Evolutionary conservation across 1,140 invertebrate species (phyloP), one percentile per base, ranked within the genome.

Genomic region (Platyscapa corneri): DNA sequence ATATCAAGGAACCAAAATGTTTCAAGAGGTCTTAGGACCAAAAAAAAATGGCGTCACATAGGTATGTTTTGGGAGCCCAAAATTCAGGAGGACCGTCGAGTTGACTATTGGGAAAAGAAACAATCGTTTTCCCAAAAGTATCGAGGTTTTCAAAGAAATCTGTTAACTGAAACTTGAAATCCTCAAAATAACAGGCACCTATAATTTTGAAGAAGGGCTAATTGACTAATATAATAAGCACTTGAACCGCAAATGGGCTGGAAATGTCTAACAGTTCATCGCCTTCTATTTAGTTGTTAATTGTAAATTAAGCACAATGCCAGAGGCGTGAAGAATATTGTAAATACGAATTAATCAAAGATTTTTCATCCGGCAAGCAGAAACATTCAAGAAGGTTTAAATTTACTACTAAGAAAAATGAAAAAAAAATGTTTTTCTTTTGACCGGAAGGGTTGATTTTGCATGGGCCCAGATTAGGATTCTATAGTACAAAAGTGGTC

Each of bases 321-420:
- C 67, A 67, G 84, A 91, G 89, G 91, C 88, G 90, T 89, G 89
- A 91, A 90, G 89, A 89, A 91, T 89, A 89, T 90, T 91, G 89
- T 91, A 91, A 91, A 91, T 88, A 88, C 89, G 89, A 91, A 91
- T 91, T 91, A 91, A 90, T 91, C 88, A 88, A 91, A 91, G 88
- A 89, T 83, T 84, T 84, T 84, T 70, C 49, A 87, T 64, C 82
- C 72, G 79, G 82, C 16, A 60, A 87, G 27, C 70, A 84, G 83
- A 72, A 79, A 18, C 20, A n/a, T 84, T 87, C 86, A 82, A 88
- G 46, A 64, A 0, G 18, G 0, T 20, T 12, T 78, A 77, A 49
- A 34, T 65, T 34, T 23, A 37, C 37, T 8, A 12, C 16, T 39
- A 65, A 86, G 65, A 77, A 30, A 64, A 75, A 75, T 78, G 72